Evolutionary conservation across 2,113 vertebrate genomes (phyloP).

Genomic region (human): GRCh38 chr5:74518501-74519000

Average conservation of each 20-base stretch:
- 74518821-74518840: too few relatives aligned
- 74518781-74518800: too few relatives aligned
- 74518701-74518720: background rate
- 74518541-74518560: background rate
- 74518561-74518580: background rate
- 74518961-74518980: too few relatives aligned
- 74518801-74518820: too few relatives aligned
- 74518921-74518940: too few relatives aligned
- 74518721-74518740: background rate
- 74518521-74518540: background rate
- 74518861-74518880: too few relatives aligned
- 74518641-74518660: rapidly evolving
- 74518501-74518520: background rate
- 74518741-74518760: background rate
- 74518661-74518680: background rate
- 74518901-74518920: too few relatives aligned
- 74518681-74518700: rapidly evolving
- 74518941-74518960: too few relatives aligned
- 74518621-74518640: background rate
- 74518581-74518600: background rate
- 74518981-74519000: too few relatives aligned
- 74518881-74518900: too few relatives aligned
- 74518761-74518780: too few relatives aligned
- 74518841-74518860: too few relatives aligned
- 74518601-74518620: background rate